A percentile compares a stretch with the other conserved stretches of the same genome.
phyloP scores from a whole-genome alignment of 30 jellyfish, hydroid and myxozoan species.

The Morbakka virulenta region DNA sequence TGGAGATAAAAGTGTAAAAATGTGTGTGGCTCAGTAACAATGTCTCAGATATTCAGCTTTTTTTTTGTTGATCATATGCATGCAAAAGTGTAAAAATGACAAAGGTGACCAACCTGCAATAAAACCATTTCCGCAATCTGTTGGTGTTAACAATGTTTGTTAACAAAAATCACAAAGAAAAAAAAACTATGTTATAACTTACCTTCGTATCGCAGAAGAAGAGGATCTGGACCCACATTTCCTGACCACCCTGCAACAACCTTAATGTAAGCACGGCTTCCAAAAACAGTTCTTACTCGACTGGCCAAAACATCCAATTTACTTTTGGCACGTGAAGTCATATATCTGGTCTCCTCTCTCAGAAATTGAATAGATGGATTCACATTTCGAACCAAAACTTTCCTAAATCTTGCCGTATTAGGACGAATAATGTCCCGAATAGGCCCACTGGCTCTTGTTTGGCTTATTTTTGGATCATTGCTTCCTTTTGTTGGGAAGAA shows the following conservation, averaged over 20 bases:
- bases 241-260: slow-evolving; percentile 93
- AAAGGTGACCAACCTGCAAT: no score
- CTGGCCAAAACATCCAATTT: slow-evolving; percentile 84
- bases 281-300: slow-evolving; percentile 63
- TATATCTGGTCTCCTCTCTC: slow-evolving; percentile 69
- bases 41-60: no score
- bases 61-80: no score
- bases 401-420: slow-evolving; percentile 80
- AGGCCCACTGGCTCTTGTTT: slow-evolving; percentile 60
- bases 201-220: slow-evolving; percentile 90
- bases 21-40: no score
- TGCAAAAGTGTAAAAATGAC: no score
- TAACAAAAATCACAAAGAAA: no score
- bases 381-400: slow-evolving; percentile 76
- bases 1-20: no score
- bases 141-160: no score
- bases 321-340: slow-evolving; percentile 96
- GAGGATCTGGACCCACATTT: slow-evolving; percentile 61
- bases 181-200: no score
- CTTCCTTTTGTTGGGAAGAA: slow-evolving; percentile 77
- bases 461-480: slow-evolving; percentile 45
- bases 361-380: slow-evolving; percentile 43
- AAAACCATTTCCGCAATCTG: no score
- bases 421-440: slow-evolving; percentile 82
- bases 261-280: slow-evolving; percentile 10